Base-by-base conservation (phyloP, 2,888 invertebrate species). In the Drosophila neonasuta region DNA sequence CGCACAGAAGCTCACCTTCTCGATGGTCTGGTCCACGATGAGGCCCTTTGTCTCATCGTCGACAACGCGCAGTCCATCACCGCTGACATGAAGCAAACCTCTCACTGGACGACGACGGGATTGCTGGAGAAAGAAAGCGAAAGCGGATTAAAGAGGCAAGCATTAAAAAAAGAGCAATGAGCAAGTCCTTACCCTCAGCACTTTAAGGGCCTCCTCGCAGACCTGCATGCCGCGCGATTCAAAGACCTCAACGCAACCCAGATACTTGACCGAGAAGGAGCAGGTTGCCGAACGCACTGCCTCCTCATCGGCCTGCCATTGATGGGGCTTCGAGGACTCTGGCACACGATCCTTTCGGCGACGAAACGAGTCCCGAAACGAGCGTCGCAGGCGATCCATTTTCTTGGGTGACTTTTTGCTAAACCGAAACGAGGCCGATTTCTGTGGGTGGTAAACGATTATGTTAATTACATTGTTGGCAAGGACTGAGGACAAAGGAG, bases 1-100 rank as follows among this genome's bases (percentile, higher is more conserved):
- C 7, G 99, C 99, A 92, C 99, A 99, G 91, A 99, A 99, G n/a
- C 99, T 99, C 3, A 99, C 99, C 91, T 99, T 99, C 92, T 99
- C 99, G 71, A 99, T 99, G 24, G 99, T 99, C 92, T 99, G 99
- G 91, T 99, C 99, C 39, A 99, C 99, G 79, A 99, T 97, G 74
- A 99, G 93, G 34, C 99, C 99, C 92, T 99, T 99, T 32, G 98
- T 99, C 90, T 99, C 98, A 88, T 99, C 99, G 91, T 99, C 99
- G 1, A 99, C 99, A 3, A 99, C 99, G 24, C 99, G 93, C 45
- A 99, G 92, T 0, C 99, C 99, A 91, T 99, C 99, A 4, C 97
- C 97, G 80, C 97, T 97, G 3, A 97, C 96, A 90, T 97, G 97
- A 17, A 98, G 92, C 71, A 96, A 94, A 3, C 97, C 96, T 69